Conservation (phyloP, 2,113 vertebrate species). For the Ictalurus furcatus region DNA sequence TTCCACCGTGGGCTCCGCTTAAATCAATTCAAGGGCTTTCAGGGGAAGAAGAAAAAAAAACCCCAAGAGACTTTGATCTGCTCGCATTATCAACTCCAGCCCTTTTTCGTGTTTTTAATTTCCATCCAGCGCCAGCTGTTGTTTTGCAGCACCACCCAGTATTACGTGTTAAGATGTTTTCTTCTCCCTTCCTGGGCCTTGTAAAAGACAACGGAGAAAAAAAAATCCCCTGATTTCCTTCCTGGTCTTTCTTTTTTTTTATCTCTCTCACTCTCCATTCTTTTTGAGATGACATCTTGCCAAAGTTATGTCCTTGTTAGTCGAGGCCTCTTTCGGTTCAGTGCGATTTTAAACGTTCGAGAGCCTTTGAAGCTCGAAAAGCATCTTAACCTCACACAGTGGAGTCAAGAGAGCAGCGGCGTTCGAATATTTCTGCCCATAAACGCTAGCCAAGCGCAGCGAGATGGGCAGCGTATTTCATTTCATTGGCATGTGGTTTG, state of each 20-base stretch:
- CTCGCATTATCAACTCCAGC: slow-evolving; percentile 75
- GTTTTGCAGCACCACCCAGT: slow-evolving; percentile 69
- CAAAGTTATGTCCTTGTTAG: slow-evolving; percentile 48
- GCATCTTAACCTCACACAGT: slow-evolving; percentile 12
- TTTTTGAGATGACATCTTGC: slow-evolving; percentile 39
- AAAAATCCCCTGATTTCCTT: slow-evolving; percentile 56
- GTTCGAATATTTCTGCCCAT: not conserved
- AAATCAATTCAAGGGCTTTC: slow-evolving; percentile 64
- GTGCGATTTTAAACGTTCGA: slow-evolving; percentile 7
- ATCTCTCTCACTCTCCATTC: too few relatives aligned
- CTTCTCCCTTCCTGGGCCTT: slow-evolving; percentile 56
- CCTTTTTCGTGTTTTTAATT: slow-evolving; percentile 75
- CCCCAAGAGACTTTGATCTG: slow-evolving; percentile 69
- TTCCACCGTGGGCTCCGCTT: slow-evolving; percentile 64
- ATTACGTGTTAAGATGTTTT: slow-evolving; percentile 65
- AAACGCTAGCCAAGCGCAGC: not conserved
- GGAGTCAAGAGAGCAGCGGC: slow-evolving; percentile 32
- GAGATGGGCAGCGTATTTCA: slow-evolving; percentile 5
- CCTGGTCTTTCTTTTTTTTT: not conserved
- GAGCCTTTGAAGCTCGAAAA: slow-evolving; percentile 35
- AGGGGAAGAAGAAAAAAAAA: slow-evolving; percentile 20
- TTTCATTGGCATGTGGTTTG: slow-evolving; percentile 34
- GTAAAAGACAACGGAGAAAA: slow-evolving; percentile 51
- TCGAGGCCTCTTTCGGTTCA: slow-evolving; percentile 38
- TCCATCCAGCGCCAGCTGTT: slow-evolving; percentile 75